Percentiles rank a stretch among this genome's conserved stretches.
These are phyloP conservation scores for Ceratitis capitata DNA, from an alignment of 1,140 invertebrate species.

Conservation along the genomic window DNA sequence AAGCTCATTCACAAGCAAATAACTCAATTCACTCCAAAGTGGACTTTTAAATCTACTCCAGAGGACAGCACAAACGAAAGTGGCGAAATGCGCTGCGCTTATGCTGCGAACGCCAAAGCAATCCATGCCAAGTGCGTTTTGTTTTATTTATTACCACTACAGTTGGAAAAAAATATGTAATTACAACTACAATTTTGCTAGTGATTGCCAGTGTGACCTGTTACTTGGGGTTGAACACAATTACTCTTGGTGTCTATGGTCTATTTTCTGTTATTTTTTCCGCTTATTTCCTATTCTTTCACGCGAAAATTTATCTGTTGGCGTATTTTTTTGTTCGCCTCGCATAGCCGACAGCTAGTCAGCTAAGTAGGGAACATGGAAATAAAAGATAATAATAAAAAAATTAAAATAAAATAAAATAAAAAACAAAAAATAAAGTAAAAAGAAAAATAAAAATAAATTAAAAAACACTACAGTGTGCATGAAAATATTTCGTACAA, in stretches of 20 bases:
- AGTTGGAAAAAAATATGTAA: constrained; percentile 9
- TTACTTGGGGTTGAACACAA: not conserved
- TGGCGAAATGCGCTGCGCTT: not conserved
- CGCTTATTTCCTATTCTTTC: not conserved
- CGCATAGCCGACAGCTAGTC: not conserved
- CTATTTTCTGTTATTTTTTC: not conserved
- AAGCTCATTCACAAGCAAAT: not conserved
- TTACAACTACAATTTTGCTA: not conserved
- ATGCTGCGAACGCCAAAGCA: not conserved
- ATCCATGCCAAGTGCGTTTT: not conserved
- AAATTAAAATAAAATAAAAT: no score
- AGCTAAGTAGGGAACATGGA: not conserved
- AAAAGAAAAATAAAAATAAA: no score
- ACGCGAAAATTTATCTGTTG: not conserved
- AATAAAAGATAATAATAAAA: no score
- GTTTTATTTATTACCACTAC: not conserved
- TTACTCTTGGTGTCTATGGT: not conserved
- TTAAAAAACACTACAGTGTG: no score
- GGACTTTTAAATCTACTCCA: not conserved
- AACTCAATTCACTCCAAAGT: not conserved
- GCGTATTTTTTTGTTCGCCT: not conserved
- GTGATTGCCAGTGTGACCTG: not conserved
- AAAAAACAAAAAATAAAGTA: no score
- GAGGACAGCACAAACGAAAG: not conserved
- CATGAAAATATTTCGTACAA: no score